Evolutionary conservation across 2,797 vertebrate genomes (phyloP).

Genomic region (Oreochromis mossambicus): DNA sequence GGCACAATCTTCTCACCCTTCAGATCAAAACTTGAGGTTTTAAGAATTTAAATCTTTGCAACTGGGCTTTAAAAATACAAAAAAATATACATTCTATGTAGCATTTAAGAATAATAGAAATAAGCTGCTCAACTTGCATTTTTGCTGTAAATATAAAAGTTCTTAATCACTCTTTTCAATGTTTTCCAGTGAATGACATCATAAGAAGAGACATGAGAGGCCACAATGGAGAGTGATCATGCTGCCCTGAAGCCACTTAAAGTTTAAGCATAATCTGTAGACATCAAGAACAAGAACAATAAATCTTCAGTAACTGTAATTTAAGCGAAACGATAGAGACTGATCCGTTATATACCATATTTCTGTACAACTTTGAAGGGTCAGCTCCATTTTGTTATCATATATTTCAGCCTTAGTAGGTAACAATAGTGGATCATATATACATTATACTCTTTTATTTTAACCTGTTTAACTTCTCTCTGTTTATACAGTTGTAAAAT

Average conservation of each 20-base stretch:
- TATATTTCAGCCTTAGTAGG: not conserved
- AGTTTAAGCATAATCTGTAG: not conserved
- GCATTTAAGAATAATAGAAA: not conserved
- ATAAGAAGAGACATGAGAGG: slow-evolving; percentile 93
- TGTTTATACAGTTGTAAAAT: slow-evolving; percentile 46
- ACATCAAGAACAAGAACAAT: not conserved
- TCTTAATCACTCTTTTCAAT: not conserved
- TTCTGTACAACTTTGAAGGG: not conserved
- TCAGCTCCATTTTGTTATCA: not conserved
- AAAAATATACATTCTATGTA: not conserved
- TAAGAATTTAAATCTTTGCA: not conserved
- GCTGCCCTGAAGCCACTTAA: slow-evolving; percentile 63
- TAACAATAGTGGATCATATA: not conserved
- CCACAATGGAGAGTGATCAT: slow-evolving; percentile 73
- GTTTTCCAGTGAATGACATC: slow-evolving; percentile 91
- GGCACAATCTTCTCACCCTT: not conserved
- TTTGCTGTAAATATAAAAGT: not conserved
- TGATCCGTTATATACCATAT: not conserved
- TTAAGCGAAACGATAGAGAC: not conserved
- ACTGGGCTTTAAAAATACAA: not conserved
- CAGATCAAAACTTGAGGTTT: not conserved
- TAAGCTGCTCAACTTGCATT: not conserved
- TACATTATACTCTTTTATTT: not conserved
- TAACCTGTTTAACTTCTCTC: not conserved
- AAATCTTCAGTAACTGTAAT: not conserved